A percentile compares a stretch with the other conserved stretches of the same genome.
Conservation (phyloP, 1,140 invertebrate species). For the Sycophila sp. region DNA sequence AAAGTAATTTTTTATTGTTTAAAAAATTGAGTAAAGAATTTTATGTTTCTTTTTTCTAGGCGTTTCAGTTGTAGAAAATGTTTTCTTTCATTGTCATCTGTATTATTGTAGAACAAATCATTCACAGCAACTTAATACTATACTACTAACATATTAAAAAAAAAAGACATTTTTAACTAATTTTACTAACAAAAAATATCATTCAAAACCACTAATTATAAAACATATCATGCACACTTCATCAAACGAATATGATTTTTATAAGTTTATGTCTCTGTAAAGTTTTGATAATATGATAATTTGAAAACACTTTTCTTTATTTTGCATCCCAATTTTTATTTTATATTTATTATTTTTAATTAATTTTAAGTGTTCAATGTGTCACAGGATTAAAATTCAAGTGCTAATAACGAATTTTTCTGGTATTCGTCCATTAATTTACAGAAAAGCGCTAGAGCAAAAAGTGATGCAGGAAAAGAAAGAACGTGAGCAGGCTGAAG, state of each 20-base stretch:
- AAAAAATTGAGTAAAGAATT: slow-evolving; percentile 14
- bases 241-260: too few relatives aligned
- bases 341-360: slow-evolving; percentile 1
- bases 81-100: neutral
- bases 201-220: too few relatives aligned
- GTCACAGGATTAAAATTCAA: neutral
- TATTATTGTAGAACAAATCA: too few relatives aligned
- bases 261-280: too few relatives aligned
- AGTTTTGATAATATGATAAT: too few relatives aligned
- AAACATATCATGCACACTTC: too few relatives aligned
- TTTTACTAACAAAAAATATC: too few relatives aligned
- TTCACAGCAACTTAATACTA: too few relatives aligned
- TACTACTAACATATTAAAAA: neutral
- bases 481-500: slow-evolving; percentile 38
- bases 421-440: slow-evolving; percentile 25
- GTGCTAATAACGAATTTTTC: neutral
- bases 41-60: slow-evolving; percentile 20
- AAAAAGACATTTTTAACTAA: too few relatives aligned
- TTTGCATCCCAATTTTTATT: too few relatives aligned
- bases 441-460: slow-evolving; percentile 52
- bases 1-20: slow-evolving; percentile 14
- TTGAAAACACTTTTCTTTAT: too few relatives aligned
- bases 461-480: slow-evolving; percentile 37
- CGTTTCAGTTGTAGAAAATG: neutral
- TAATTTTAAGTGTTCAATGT: neutral